Base-by-base conservation (phyloP, 2,113 vertebrate genomes). In the Notarius lentiginosus region DNA sequence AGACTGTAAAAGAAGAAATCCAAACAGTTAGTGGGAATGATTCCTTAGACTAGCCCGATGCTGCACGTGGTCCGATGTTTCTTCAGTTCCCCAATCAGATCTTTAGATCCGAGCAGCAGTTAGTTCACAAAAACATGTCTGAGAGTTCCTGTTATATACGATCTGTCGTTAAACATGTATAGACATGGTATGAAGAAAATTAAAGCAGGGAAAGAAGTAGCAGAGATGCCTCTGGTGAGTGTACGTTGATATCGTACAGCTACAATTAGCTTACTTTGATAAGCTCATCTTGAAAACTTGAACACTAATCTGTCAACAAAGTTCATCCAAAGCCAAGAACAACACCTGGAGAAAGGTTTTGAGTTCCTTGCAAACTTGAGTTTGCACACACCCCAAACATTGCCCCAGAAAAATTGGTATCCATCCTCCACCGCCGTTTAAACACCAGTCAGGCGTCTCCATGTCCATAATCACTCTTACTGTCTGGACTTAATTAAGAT, bases 401-500 rank as follows among this genome's bases (percentile, higher is more conserved):
- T 14, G 0, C 51, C 51, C 27, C 2, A 14, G 24, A 30, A 17
- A 18, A 5, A 0, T 51, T 5, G 5, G 58, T 85, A 68, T 87
- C 86, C 87, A 86, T 85, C 89, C 83, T 90, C 83, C 82, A 76
- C 85, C 84, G 83, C 61, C 22, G 82, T 80, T 55, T 80, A 79
- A 89, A 87, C 82, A 89, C 80, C 65, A 58, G n/a, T 76, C 79
- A 85, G 84, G 65, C 89, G 88, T 76, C 70, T 89, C 89, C 77
- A 12, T 65, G 82, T 66, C 92, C 89, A 56, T 58, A 79, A 92
- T 94, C 89, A 90, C 89, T 92, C 92, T 92, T 90, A 92, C 88
- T 84, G 91, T 86, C 87, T 85, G 70, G 80, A 85, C 89, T 91
- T 93, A 92, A 95, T 95, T 94, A 92, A 93, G 94, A 92, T 90